phyloP scores from a whole-genome alignment of 53 echinoderm and acorn worm genomes.

The Apostichopus leukothele region DNA sequence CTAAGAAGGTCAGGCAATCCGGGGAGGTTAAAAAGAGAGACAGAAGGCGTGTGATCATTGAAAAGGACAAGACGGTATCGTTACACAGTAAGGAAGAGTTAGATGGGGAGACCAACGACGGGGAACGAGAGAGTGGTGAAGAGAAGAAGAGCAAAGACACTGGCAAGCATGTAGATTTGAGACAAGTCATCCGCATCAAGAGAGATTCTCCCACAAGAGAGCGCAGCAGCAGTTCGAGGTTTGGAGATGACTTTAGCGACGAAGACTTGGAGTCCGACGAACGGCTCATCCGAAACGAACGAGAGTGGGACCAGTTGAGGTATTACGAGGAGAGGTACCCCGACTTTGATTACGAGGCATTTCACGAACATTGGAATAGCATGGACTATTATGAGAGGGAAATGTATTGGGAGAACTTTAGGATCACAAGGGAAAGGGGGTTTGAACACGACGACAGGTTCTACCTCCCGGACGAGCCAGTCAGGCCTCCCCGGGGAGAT shows the following conservation, averaged over 20 bases:
- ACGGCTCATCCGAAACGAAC: background rate
- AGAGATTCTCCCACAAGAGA: slow-evolving; percentile 62
- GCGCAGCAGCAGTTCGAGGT: slow-evolving; percentile 11
- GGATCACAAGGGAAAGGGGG: slow-evolving; percentile 12
- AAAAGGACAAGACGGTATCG: slow-evolving; percentile 65
- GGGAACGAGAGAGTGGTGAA: slow-evolving; percentile 52
- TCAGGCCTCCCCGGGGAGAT: background rate
- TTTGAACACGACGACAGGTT: slow-evolving; percentile 44
- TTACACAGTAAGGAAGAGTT: slow-evolving; percentile 47
- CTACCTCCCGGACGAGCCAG: slow-evolving; percentile 18
- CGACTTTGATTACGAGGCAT: slow-evolving; percentile 50
- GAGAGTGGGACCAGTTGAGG: slow-evolving; percentile 49
- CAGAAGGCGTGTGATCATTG: slow-evolving; percentile 78
- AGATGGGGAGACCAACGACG: slow-evolving; percentile 24
- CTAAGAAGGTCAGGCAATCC: background rate
- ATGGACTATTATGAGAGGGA: slow-evolving; percentile 48
- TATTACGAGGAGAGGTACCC: slow-evolving; percentile 11
- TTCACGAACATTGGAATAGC: slow-evolving; percentile 36
- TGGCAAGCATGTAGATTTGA: slow-evolving; percentile 66
- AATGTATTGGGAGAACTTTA: slow-evolving; percentile 46
- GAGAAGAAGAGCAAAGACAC: slow-evolving; percentile 41
- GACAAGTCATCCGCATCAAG: slow-evolving; percentile 92
- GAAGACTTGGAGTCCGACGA: background rate
- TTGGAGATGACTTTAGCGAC: background rate
- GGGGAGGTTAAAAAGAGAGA: slow-evolving; percentile 51